A percentile compares a stretch with the other conserved stretches of the same genome.
phyloP scores from a whole-genome alignment of 2,113 vertebrate genomes.

The Amazona guildingii region DNA sequence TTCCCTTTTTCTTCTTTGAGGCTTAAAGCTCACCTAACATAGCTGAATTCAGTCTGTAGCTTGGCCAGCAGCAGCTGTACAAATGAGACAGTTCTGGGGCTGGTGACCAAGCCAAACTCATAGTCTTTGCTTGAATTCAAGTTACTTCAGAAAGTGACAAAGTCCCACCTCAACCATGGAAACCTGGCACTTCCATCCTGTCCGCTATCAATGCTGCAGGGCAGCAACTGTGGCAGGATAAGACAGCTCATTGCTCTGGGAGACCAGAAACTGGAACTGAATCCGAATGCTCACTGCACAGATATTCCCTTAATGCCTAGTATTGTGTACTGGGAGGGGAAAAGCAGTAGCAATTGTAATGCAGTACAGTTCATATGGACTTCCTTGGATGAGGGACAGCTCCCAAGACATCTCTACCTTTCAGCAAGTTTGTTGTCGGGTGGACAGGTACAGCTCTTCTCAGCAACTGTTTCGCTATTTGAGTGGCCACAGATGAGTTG shows the following conservation, averaged over 20 bases:
- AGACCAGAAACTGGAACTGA: neutral
- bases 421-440: neutral
- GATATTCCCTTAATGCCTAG: neutral
- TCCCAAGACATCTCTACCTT: neutral
- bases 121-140: neutral
- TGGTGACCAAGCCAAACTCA: neutral
- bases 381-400: no score
- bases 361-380: neutral
- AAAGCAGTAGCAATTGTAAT: neutral
- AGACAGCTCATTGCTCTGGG: neutral
- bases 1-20: neutral
- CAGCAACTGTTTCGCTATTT: neutral
- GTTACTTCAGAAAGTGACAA: neutral
- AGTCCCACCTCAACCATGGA: neutral
- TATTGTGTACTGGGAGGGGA: neutral
- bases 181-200: neutral
- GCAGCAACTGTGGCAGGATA: rapidly evolving
- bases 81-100: neutral
- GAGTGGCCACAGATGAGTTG: neutral
- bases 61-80: neutral
- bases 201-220: rapidly evolving
- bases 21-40: neutral
- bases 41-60: neutral
- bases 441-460: neutral
- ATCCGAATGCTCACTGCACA: neutral